A percentile compares a stretch with the other conserved stretches of the same genome.
These are phyloP conservation scores for Acronicta aceris DNA, from an alignment of 2,888 invertebrate species.

Conservation along the genomic window DNA sequence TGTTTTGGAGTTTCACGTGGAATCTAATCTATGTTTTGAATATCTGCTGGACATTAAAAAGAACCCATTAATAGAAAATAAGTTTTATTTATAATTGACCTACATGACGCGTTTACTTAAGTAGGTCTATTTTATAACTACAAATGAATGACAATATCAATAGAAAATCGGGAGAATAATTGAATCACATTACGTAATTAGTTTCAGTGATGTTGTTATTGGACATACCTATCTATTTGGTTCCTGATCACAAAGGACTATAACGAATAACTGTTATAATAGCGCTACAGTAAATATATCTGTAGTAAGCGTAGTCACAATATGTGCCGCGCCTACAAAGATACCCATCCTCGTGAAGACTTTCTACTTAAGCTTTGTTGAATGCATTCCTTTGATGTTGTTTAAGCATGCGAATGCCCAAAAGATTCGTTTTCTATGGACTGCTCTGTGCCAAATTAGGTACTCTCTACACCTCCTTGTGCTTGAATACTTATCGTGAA, in stretches of 20 bases:
- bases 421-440: constrained; percentile 51
- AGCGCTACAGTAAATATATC: constrained; percentile 10
- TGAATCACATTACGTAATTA: constrained; percentile 45
- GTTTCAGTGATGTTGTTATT: constrained; percentile 43
- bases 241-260: constrained; percentile 17
- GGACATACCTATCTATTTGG: constrained; percentile 22
- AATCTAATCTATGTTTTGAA: constrained; percentile 59
- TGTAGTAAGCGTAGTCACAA: constrained; percentile 20
- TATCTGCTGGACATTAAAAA: constrained; percentile 55
- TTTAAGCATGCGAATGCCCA: constrained; percentile 47
- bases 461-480: constrained; percentile 65
- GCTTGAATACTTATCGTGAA: constrained; percentile 73
- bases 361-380: constrained; percentile 48
- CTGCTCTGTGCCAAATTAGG: constrained; percentile 85
- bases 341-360: constrained; percentile 36
- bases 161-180: constrained; percentile 60
- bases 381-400: constrained; percentile 38
- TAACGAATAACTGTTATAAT: constrained; percentile 17
- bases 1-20: constrained; percentile 50
- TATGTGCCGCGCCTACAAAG: constrained; percentile 17
- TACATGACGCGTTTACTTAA: constrained; percentile 55
- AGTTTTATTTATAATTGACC: constrained; percentile 67
- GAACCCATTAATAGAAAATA: constrained; percentile 62
- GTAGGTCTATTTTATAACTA: constrained; percentile 67
- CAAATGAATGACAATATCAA: constrained; percentile 64